Base-by-base conservation (phyloP, 1,140 invertebrate species). In the Gryon sp. region DNA sequence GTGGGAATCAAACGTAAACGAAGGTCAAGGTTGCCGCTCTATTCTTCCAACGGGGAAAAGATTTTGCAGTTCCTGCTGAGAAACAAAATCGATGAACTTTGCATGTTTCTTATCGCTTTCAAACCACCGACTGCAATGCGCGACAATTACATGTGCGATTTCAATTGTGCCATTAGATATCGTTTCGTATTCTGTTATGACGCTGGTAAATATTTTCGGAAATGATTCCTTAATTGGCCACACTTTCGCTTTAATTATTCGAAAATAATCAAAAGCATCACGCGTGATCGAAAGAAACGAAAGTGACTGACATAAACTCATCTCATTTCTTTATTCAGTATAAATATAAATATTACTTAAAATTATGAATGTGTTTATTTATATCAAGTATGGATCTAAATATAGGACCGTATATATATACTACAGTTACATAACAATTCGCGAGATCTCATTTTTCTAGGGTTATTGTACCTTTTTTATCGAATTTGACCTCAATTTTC, bases 81-180 rank as follows among this genome's bases (percentile, higher is more conserved):
- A n/a, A n/a, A 60, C 55, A 65, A 69, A 83, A 84, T 85, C 83
- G 83, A 83, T 84, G 76, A 78, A 84, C 80, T 83, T 81, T 81
- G 82, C 82, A 78, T 84, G 82, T 76, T 52, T 40, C 45, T 80
- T 76, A 75, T 77, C 68, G 32, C 48, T 4, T 30, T 36, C 9
- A 72, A 78, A 70, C 41, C 40, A 57, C 38, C 30, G 48, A 68
- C 69, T 60, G 43, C 52, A 62, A n/a, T 38, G 63, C 60, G 68
- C 73, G 69, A 78, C 63, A 74, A 74, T 78, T 73, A 77, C 38
- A 41, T 14, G 18, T 22, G 26, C 15, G 28, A 66, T 66, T 66
- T 66, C 66, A 75, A 72, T 73, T 55, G 45, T 36, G 1, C 45
- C 15, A 40, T 43, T 60, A 18, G 28, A 63, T 50, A 36, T 45